Evolutionary conservation across 2,797 vertebrate genomes (phyloP).

Genomic region (Molossus molossus): DNA sequence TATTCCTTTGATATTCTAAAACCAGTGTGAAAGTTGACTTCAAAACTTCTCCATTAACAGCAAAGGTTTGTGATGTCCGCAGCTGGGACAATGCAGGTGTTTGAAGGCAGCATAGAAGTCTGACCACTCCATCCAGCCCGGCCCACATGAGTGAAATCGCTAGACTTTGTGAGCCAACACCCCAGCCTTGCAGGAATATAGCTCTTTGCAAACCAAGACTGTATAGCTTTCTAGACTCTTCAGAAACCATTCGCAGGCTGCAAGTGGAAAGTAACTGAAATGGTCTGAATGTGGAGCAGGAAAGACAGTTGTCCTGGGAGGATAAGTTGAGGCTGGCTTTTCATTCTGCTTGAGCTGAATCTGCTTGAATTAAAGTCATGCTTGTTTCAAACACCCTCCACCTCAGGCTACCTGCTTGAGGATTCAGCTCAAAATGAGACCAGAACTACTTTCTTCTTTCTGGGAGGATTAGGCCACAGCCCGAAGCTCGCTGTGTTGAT

Average conservation of each 20-base stretch:
- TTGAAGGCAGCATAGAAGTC: slow-evolving; percentile 25
- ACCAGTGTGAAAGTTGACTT: slow-evolving; percentile 60
- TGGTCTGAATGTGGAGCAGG: slow-evolving; percentile 44
- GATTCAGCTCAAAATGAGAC: slow-evolving; percentile 24
- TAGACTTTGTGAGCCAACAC: neutral
- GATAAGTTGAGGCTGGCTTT: slow-evolving; percentile 22
- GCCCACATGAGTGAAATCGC: neutral
- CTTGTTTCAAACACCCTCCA: neutral
- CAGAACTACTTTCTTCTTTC: slow-evolving; percentile 58
- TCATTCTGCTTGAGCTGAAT: slow-evolving; percentile 51
- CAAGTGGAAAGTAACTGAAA: neutral
- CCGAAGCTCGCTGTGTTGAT: slow-evolving; percentile 33
- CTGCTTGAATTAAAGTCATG: slow-evolving; percentile 23
- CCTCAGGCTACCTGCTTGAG: slow-evolving; percentile 29
- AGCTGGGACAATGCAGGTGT: slow-evolving; percentile 15
- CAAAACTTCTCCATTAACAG: slow-evolving; percentile 58
- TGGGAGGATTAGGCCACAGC: slow-evolving; percentile 22
- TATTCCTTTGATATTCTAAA: slow-evolving; percentile 77
- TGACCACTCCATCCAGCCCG: neutral
- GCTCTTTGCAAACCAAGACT: slow-evolving; percentile 45
- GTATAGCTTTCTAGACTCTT: neutral
- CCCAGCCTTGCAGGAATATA: neutral
- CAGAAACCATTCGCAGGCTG: slow-evolving; percentile 39
- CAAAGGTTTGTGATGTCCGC: slow-evolving; percentile 24
- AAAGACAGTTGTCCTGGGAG: slow-evolving; percentile 44